Conservation (phyloP, 2,888 invertebrate genomes). For the Drosophila merina region DNA sequence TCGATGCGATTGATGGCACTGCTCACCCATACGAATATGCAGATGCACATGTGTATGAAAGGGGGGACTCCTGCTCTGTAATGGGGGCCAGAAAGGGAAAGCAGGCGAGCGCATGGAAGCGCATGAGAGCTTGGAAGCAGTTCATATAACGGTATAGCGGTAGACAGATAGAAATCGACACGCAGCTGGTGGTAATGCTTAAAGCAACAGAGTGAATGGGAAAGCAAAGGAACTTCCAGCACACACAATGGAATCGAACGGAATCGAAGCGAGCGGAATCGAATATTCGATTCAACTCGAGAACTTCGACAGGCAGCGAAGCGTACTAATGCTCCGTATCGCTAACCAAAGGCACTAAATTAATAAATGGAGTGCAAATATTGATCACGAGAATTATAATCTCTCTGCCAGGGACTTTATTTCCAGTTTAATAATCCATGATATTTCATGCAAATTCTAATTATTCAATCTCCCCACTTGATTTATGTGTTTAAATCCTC, state of each 20-base stretch:
- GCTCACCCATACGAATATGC: conserved; percentile 22
- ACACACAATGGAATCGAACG: conserved; percentile 32
- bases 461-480: neutral
- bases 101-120: too few relatives aligned
- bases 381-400: neutral
- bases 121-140: neutral
- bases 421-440: too few relatives aligned
- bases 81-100: too few relatives aligned
- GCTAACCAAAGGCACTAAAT: neutral
- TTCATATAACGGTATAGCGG: conserved; percentile 11
- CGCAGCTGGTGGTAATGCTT: conserved; percentile 47
- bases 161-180: conserved; percentile 35
- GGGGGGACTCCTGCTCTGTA: too few relatives aligned
- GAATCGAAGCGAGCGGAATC: conserved; percentile 14
- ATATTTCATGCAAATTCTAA: neutral
- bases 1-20: conserved; percentile 62
- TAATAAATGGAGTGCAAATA: conserved; percentile 1
- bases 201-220: conserved; percentile 49
- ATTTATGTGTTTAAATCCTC: conserved; percentile 3
- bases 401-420: too few relatives aligned
- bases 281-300: neutral
- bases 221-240: conserved; percentile 7
- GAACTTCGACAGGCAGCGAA: neutral
- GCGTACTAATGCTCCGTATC: neutral
- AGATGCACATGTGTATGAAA: neutral